Conservation (phyloP, 2,888 invertebrate species). For the Coremacera marginata region DNA sequence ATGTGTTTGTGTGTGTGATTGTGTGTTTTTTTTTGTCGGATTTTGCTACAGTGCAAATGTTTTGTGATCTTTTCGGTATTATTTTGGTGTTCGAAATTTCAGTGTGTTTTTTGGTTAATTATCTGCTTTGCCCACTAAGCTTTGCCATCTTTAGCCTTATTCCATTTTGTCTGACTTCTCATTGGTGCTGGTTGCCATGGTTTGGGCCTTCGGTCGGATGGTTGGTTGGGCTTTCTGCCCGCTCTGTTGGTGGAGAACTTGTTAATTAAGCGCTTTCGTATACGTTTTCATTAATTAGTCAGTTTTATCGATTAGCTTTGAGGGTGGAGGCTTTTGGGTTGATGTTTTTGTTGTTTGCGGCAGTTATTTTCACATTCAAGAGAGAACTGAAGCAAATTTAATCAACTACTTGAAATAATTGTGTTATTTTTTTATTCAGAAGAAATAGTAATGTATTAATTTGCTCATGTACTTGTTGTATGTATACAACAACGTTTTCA, state of each 20-base stretch:
- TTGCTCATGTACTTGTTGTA: too few species aligned
- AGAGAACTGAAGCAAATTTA: background rate
- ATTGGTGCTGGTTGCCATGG: background rate
- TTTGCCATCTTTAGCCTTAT: background rate
- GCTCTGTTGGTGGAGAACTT: constrained; percentile 46
- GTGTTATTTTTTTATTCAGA: too few species aligned
- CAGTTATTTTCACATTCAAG: background rate
- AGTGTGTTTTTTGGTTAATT: background rate
- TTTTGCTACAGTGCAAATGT: background rate
- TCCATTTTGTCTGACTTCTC: background rate
- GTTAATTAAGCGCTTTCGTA: constrained; percentile 57
- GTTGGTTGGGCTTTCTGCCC: background rate
- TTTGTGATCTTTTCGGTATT: background rate
- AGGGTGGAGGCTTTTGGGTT: constrained; percentile 32
- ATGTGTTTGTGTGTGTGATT: background rate
- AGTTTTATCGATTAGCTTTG: constrained; percentile 57
- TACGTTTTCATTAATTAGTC: constrained; percentile 57
- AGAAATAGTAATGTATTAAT: too few species aligned
- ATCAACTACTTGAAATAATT: too few species aligned
- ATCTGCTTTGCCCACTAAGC: background rate
- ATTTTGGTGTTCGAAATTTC: too few species aligned
- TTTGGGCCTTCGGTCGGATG: background rate
- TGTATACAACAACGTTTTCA: too few species aligned
- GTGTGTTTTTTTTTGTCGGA: background rate
- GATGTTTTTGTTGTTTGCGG: background rate